Evolutionary conservation across 1,140 invertebrate species (phyloP).

Genomic region (Anastatus disparis): DNA sequence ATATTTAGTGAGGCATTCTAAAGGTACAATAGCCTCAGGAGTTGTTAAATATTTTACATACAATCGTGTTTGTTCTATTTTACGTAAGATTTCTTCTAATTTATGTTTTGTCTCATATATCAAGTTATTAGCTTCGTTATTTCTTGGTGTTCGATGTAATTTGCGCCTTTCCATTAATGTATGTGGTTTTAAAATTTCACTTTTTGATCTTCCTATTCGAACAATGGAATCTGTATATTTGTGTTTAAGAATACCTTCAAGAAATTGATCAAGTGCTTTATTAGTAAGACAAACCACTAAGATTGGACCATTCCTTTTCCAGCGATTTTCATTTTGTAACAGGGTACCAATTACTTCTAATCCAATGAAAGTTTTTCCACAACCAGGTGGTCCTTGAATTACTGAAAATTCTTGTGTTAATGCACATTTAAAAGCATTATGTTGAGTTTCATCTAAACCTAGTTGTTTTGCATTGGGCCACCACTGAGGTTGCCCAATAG

Average conservation of each 20-base stretch:
- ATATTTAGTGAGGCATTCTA: no score
- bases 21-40: no score
- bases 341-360: conserved; percentile 73
- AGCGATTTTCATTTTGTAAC: conserved; percentile 64
- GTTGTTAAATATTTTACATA: neutral
- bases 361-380: no score
- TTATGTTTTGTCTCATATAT: neutral
- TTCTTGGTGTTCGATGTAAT: conserved; percentile 42
- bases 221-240: conserved; percentile 70
- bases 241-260: no score
- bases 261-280: conserved; percentile 88
- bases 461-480: conserved; percentile 50
- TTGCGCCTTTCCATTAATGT: no score
- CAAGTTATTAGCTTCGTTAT: neutral
- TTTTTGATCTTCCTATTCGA: conserved; percentile 79
- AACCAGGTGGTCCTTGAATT: no score
- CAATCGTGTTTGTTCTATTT: neutral
- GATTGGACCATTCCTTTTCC: conserved; percentile 67
- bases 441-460: no score
- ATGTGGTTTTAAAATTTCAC: no score
- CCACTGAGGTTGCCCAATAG: no score
- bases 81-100: neutral
- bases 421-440: no score
- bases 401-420: no score
- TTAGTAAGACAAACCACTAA: conserved; percentile 88